phyloP scores from a whole-genome alignment of 2,888 invertebrate species.

The Melipona beecheii region DNA sequence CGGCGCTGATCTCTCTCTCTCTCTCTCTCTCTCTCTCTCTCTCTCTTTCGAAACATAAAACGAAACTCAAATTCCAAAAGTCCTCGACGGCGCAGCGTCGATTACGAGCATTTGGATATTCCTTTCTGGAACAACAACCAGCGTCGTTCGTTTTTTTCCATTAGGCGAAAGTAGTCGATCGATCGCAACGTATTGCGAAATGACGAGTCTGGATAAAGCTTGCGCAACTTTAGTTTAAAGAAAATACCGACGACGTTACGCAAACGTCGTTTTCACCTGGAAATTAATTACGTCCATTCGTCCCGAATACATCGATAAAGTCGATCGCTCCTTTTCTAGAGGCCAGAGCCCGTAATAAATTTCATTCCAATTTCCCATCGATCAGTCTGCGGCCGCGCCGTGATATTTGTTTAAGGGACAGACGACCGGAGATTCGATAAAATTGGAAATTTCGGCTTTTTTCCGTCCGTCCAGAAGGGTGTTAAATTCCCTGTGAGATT shows the following conservation, averaged over 20 bases:
- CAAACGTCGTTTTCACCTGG: slow-evolving; percentile 5
- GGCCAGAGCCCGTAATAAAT: slow-evolving; percentile 34
- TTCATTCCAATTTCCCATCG: slow-evolving; percentile 47
- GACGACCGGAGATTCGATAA: slow-evolving; percentile 81
- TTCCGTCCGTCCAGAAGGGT: slow-evolving; percentile 73
- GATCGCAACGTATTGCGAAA: neutral
- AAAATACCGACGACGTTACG: slow-evolving; percentile 3
- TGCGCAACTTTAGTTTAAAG: slow-evolving; percentile 15
- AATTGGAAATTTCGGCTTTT: slow-evolving; percentile 81
- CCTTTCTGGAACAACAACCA: neutral
- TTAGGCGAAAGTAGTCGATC: slow-evolving; percentile 24
- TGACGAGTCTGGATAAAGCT: neutral
- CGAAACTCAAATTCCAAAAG: neutral
- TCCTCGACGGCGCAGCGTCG: neutral
- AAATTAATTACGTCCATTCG: neutral
- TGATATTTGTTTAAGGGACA: slow-evolving; percentile 76
- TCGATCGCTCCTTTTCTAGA: neutral
- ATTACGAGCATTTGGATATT: neutral
- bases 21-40: no score
- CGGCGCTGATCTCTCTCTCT: neutral
- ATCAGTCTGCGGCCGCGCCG: slow-evolving; percentile 38
- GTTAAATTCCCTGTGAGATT: slow-evolving; percentile 84
- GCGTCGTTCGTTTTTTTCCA: slow-evolving; percentile 3
- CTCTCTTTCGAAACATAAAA: neutral
- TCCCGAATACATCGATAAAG: neutral